Base-by-base conservation (phyloP, 2,113 vertebrate species). In the Globicephala melas region DNA sequence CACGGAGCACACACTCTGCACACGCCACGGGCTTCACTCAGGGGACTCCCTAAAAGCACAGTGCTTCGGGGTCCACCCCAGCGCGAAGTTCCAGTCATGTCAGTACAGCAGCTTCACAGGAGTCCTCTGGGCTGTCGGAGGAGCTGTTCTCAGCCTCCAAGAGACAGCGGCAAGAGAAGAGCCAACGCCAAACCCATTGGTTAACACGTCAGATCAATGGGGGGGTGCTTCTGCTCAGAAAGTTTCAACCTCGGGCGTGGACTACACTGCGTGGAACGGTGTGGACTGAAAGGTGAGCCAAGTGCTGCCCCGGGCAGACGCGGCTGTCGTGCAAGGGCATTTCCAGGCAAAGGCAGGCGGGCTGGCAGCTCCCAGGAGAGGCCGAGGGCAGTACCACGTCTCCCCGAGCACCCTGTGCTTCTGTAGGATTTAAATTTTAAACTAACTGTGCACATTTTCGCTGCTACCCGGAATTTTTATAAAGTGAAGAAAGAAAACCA, bases 241-340 rank as follows among this genome's bases (percentile, higher is more conserved):
- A 10, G 13, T 55, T 31, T 44, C 53, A 21, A 21, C 18, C n/a
- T 28, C 0, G 18, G 0, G 0, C 3, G 0, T 1, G n/a, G 2
- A 2, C 1, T 26, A 3, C 7, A 1, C 74, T 2, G 17, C 1
- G 81, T 2, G 1, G 13, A 47, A 44, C 17, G 11, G 4, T 0
- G 0, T 1, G 33, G 36, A 33, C 77, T 63, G 65, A 88, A 28
- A 76, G 0, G 7, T 23, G 71, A 83, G 83, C 50, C 41, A 13
- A 17, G 31, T 15, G 14, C 28, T 12, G 18, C 71, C 17, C 1
- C 2, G 7, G 41, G 38, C 5, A 26, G 67, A 62, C 3, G 2
- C 0, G 53, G 53, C 31, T 31, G 36, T 15, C 0, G 0, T 17
- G 58, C 70, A 6, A 23, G 14, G n/a, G 65, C 28, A 44, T 15